Base-by-base conservation (phyloP, 2,113 vertebrate species). In the Channa argus region DNA sequence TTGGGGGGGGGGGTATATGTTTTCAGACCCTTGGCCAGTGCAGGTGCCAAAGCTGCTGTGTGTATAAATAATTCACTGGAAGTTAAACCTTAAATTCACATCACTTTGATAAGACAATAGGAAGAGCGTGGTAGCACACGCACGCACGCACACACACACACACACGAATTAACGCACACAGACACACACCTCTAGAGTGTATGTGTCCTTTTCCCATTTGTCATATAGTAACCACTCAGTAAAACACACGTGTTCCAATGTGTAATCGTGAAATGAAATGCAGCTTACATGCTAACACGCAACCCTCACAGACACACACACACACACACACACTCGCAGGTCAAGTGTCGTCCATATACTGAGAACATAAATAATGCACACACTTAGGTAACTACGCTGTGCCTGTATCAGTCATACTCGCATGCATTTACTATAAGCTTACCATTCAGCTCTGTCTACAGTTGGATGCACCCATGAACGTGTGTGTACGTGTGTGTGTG, bases 51-150 rank as follows among this genome's bases (percentile, higher is more conserved):
- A 63, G 74, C 82, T 77, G 69, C 76, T 80, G 72, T 50, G 14
- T 39, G 44, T 55, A 91, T 92, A 83, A 92, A 92, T 94, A 90
- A 92, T 92, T 92, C 74, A 93, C 79, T 62, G 63, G 43, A 69
- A 71, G 78, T 80, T 74, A 83, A 88, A 91, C 79, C 84, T 87
- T 82, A 77, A 89, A 85, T 89, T 84, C 63, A 79, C 67, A 83
- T 87, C 62, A 70, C 84, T 83, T 86, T 83, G 83, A 89, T 88
- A 77, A 86, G 78, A 89, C 87, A 88, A 84, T 74, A 75, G 69
- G 68, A 61, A 37, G 33, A 74, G 41, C 11, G 41, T 51, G 15
- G 41, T 41, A 58, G n/a, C 24, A 0, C 63, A 36, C 15, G 61
- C 50, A 63, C 43, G 34, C 39, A 65, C 75, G 64, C 63, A 36